Conservation (phyloP, 2,888 invertebrate genomes). For the Notocelia uddmanniana region DNA sequence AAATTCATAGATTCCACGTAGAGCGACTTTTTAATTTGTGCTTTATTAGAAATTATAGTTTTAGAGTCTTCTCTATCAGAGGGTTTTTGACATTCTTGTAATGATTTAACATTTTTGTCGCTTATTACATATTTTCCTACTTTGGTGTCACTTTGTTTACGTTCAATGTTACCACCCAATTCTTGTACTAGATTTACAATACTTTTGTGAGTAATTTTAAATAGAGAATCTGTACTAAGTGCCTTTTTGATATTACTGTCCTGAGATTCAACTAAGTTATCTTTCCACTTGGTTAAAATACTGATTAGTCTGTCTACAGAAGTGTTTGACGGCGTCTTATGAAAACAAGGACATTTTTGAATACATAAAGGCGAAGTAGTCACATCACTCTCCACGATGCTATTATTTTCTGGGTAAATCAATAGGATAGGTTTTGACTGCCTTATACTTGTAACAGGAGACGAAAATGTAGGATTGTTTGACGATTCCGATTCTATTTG, state of each 20-base stretch:
- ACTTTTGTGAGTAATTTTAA: conserved; percentile 15
- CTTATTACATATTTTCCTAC: conserved; percentile 34
- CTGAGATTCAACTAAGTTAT: conserved; percentile 50
- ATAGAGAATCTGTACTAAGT: conserved; percentile 38
- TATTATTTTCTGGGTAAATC: conserved; percentile 48
- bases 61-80: not conserved
- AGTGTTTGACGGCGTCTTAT: conserved; percentile 71
- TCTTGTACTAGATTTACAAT: conserved; percentile 2
- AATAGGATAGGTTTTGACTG: conserved; percentile 60
- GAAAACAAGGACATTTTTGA: conserved; percentile 67
- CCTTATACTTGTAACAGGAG: conserved; percentile 53
- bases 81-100: conserved; percentile 15
- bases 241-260: conserved; percentile 42
- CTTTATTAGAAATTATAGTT: conserved; percentile 38
- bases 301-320: conserved; percentile 72
- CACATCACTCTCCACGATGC: conserved; percentile 46
- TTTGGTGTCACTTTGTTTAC: not conserved
- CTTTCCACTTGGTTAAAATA: conserved; percentile 64
- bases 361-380: conserved; percentile 53
- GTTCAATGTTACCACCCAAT: not conserved
- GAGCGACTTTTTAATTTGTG: conserved; percentile 63
- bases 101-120: conserved; percentile 1
- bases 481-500: conserved; percentile 35
- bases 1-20: conserved; percentile 71
- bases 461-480: conserved; percentile 51